Base-by-base conservation (phyloP, 2,888 invertebrate genomes). In the Hypselothyrea guttata region DNA sequence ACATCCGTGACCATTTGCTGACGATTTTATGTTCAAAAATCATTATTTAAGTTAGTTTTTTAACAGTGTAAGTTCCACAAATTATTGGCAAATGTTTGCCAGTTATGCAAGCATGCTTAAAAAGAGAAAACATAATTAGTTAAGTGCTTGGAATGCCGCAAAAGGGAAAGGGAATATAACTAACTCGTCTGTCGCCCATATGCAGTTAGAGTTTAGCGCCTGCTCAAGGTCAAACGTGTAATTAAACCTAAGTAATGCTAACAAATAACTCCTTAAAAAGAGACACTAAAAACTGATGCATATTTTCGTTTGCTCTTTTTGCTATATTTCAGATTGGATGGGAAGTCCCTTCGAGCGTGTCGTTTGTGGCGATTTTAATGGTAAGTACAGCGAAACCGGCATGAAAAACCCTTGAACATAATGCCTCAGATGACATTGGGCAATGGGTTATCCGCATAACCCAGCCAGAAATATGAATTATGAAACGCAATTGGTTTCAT, bases 311-410 rank as follows among this genome's bases (percentile, higher is more conserved):
- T 48, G 62, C 44, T n/a, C n/a, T n/a, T n/a, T 60, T 51, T 61
- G 68, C 16, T 56, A 52, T 4, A 16, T 87, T 87, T 8, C 94
- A 96, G 96, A 96, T 93, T 96, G 96, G 96, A 96, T 96, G 95
- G 96, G 95, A 92, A 96, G 95, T 92, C 96, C 96, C 90, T 96
- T 96, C 92, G 96, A 96, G 92, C 94, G 96, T 92, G 96, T 96
- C 92, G 96, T 96, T 91, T 96, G 96, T 93, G 96, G 96, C 94
- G 95, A 96, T 95, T 96, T 95, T 90, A 94, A 94, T 93, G 94
- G 94, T 94, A 93, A 93, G 94, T 93, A 81, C 70, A 2, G 5
- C 22, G 22, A n/a, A n/a, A n/a, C n/a, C n/a, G n/a, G n/a, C n/a
- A n/a, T 51, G 13, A 49, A 62, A 40, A 40, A 40, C 22, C 40